Percentiles rank a stretch among this genome's conserved stretches.
Evolutionary conservation across 2,888 invertebrate species (phyloP).

Genomic region (Protonemura montana): DNA sequence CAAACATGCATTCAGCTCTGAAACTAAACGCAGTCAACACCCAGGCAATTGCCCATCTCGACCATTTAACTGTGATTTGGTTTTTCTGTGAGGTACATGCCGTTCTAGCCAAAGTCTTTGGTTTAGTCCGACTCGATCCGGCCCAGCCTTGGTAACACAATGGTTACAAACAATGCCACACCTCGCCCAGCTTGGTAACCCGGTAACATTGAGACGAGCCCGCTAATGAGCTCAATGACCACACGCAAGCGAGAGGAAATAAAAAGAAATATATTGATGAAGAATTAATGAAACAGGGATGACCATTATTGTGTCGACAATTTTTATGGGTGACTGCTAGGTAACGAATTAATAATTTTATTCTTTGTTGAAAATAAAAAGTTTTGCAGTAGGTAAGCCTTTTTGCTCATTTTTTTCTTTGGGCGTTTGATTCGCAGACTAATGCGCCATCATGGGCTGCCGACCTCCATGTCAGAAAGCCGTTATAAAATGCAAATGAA

Average conservation of each 20-base stretch:
- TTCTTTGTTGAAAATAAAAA: not conserved
- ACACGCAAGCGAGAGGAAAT: slow-evolving; percentile 15
- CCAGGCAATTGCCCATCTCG: slow-evolving; percentile 9
- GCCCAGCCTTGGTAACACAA: not conserved
- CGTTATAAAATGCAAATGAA: slow-evolving; percentile 7
- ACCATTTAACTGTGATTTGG: not conserved
- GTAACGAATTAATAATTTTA: slow-evolving; percentile 8
- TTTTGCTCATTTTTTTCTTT: not conserved
- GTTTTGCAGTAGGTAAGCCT: not conserved
- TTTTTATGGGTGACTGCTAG: not conserved
- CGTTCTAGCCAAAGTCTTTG: not conserved
- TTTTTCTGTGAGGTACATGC: not conserved
- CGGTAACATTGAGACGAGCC: slow-evolving; percentile 9
- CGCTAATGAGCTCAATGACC: slow-evolving; percentile 25
- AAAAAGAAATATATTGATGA: not conserved
- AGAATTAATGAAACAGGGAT: slow-evolving; percentile 22
- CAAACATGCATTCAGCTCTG: slow-evolving; percentile 1
- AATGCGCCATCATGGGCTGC: not conserved
- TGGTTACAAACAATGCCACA: slow-evolving; percentile 23
- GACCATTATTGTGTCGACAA: not conserved
- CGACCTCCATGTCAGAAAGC: not conserved
- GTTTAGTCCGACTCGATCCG: not conserved
- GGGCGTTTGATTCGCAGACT: not conserved
- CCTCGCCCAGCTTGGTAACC: slow-evolving; percentile 18
- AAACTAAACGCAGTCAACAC: slow-evolving; percentile 14